These are phyloP conservation scores for Scartelaos histophorus DNA, from an alignment of 2,113 vertebrate species.

Conservation along the genomic window DNA sequence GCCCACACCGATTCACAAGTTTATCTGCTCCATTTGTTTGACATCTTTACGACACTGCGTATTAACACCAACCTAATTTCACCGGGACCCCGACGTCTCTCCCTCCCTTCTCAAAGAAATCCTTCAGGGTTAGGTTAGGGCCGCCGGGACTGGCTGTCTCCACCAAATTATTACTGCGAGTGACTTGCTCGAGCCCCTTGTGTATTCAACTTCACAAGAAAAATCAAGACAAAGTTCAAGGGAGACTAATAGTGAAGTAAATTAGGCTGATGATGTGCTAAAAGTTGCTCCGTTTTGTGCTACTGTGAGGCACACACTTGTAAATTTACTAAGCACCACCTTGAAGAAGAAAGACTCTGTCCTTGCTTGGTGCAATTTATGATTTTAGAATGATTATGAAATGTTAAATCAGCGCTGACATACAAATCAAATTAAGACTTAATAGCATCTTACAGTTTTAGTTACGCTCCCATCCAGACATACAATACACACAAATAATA, in stretches of 20 bases:
- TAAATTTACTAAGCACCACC: slow-evolving; percentile 9
- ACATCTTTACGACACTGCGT: slow-evolving; percentile 66
- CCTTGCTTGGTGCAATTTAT: slow-evolving; percentile 8
- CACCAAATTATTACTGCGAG: slow-evolving; percentile 66
- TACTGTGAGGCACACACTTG: background rate
- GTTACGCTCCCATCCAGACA: slow-evolving; percentile 61
- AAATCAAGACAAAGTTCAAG: slow-evolving; percentile 24
- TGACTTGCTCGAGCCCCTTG: slow-evolving; percentile 41
- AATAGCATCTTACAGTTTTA: slow-evolving; percentile 68
- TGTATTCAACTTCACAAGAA: slow-evolving; percentile 46
- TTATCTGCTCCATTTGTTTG: slow-evolving; percentile 74
- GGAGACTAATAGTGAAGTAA: background rate
- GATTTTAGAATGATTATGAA: slow-evolving; percentile 51
- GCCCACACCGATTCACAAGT: slow-evolving; percentile 59
- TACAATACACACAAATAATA: slow-evolving; percentile 60
- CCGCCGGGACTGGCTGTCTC: slow-evolving; percentile 60
- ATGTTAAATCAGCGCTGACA: slow-evolving; percentile 69
- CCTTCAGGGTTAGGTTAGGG: slow-evolving; percentile 70
- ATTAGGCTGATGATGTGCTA: background rate
- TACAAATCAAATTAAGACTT: slow-evolving; percentile 72
- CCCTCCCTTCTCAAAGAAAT: slow-evolving; percentile 65
- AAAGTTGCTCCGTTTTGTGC: background rate
- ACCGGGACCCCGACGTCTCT: slow-evolving; percentile 63
- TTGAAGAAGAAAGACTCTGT: slow-evolving; percentile 18
- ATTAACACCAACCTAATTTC: slow-evolving; percentile 72